Evolutionary conservation across 1,140 invertebrate genomes (phyloP), one percentile per base, ranked within the genome.

Genomic region (Pectinophora gossypiella): DNA sequence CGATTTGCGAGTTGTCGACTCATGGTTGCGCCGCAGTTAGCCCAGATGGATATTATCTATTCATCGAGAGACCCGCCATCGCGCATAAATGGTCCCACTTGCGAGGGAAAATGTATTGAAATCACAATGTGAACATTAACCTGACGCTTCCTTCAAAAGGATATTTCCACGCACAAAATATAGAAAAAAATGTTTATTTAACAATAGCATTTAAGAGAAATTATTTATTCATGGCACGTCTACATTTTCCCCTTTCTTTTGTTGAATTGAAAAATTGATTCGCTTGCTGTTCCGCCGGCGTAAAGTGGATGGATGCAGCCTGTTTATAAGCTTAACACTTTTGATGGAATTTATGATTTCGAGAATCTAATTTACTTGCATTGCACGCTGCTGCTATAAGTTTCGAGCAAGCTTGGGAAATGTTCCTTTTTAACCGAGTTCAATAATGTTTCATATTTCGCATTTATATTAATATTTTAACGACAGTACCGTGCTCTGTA

Each of bases 241-340:
- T 40, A 18, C 36, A 15, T 40, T 40, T 40, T 18, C 36, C 36
- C 36, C 36, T 40, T 40, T 40, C 36, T 18, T 40, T 40, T 40
- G 36, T 40, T 40, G 16, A 40, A 15, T 40, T 40, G 36, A 40
- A 40, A 40, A 40, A 40, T 40, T 40, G 36, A 40, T 40, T 40
- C 36, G 6, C 36, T n/a, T 32, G 15, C 6, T 13, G 36, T 15
- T 40, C 36, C 36, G 10, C 16, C 23, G 23, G 5, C 23, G 23
- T 27, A 27, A 27, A 27, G 5, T 40, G 10, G 15, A 15, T 32
- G 36, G n/a, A 40, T 40, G 36, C 36, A 15, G 16, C 23, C 7
- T 40, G 36, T 40, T 40, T 40, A 40, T 40, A 13, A 38, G 35
- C 35, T 38, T 38, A 38, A n/a, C 13, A 23, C 10, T 4, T 5